Evolutionary conservation across 1,140 invertebrate species (phyloP), one percentile per base, ranked within the genome.

Genomic region (Gerris buenoi): DNA sequence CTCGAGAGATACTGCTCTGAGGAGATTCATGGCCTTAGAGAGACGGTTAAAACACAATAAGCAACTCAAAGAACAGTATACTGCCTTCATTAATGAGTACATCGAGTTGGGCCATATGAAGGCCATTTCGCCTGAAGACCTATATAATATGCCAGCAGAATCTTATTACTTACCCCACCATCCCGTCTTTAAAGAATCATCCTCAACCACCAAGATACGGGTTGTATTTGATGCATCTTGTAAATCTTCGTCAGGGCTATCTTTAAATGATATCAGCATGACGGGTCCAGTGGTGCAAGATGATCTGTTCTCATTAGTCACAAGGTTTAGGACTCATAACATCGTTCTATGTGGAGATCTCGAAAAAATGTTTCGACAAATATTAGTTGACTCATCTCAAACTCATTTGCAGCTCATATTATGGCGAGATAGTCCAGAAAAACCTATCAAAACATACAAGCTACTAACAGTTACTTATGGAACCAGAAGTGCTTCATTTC

Each of bases 341-440:
- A 70, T 74, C 60, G 75, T 73, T 1, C 46, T 80, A 2, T 70
- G 70, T 1, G 73, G 69, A 25, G 78, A 80, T 60, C 74, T 80
- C 65, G 66, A 69, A 22, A 77, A 78, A 69, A 79, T 79, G 77
- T 81, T 77, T 64, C 68, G 77, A 5, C 77, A 79, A 67, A 73
- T 80, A 27, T 27, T 67, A 64, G 70, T 80, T 13, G 65, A 75
- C 65, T 27, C 69, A 25, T 67, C 73, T 3, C 72, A 79, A 67
- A 63, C 71, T 5, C 70, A 76, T 27, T 76, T 74, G 60, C 77
- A 81, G 68, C 68, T 73, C 61, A 80, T 81, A 23, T 33, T 81
- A 5, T 81, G 79, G 77, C 69, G 76, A 27, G 22, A 66, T 0
- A 28, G 65, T n/a, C n/a, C n/a, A 14, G 46, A 63, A 13, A 33